Base-by-base conservation (phyloP, 2,113 vertebrate genomes). In the Callocephalon fimbriatum region DNA sequence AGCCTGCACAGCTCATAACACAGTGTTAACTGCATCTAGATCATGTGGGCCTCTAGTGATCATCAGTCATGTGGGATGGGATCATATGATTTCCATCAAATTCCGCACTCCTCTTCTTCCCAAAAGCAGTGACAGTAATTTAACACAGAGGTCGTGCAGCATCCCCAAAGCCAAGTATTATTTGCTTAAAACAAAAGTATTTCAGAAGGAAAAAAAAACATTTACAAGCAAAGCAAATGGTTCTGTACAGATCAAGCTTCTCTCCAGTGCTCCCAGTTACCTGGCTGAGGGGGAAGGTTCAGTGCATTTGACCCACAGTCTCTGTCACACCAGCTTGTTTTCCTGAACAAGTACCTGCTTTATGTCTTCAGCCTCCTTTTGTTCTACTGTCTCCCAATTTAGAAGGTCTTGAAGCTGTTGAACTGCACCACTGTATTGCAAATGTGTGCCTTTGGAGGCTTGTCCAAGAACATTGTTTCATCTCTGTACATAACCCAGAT, bases 21-120 rank as follows among this genome's bases (percentile, higher is more conserved):
- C 0, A 4, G 32, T 63, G 63, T 71, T 77, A 84, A 7, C 22
- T 29, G 40, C 25, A 6, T 45, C 53, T 73, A 76, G 51, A 53
- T 72, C 90, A 86, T 7, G 0, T 35, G 83, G 44, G 48, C 31
- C 81, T 61, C 84, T 68, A 12, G 7, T 66, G 61, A 87, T 94
- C 91, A 9, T 29, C 9, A 0, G 48, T 95, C 91, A 72, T 68
- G 74, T 90, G 90, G 50, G 27, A 1, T 77, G 44, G 58, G 32
- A 59, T 95, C 82, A 76, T 65, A 53, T 68, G 90, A 93, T 93
- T 92, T 76, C 78, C 70, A 71, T 88, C 75, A 38, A 53, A 25
- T 62, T 44, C 67, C 54, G 31, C 35, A 47, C 35, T 96, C 79
- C 9, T 25, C 38, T 15, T 56, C 45, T 81, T 81, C 67, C 66